Base-by-base conservation (phyloP, 2,888 invertebrate species). In the Leistus spinibarbis region DNA sequence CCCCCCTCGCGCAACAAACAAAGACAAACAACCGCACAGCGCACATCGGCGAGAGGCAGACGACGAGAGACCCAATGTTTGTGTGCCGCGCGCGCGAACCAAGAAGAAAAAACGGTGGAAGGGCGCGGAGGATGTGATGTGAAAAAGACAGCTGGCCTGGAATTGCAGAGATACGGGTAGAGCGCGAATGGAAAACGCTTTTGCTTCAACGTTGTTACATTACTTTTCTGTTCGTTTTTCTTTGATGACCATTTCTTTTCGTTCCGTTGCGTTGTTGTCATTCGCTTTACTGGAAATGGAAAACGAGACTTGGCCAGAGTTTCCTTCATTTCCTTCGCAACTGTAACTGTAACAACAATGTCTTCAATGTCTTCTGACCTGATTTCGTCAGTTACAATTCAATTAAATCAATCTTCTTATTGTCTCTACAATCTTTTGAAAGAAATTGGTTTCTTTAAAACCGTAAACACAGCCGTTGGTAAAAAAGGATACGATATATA, bases 111-210 rank as follows among this genome's bases (percentile, higher is more conserved):
- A 16, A 40, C 16, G 57, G 19, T n/a, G 17, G n/a, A 16, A 16
- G 57, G 7, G 17, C 57, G 16, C 7, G 19, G 57, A 57, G 69
- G 69, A 82, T 79, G 80, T 85, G 85, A 85, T 85, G 85, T 81
- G 85, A 85, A 85, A 81, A 82, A 83, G 84, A 85, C 85, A 85
- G 85, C 85, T 85, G 85, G 81, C 81, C 80, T 79, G 80, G 79
- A 79, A 80, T 81, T 73, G 67, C 67, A 67, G 73, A 73, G 73
- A 73, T 73, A 73, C 73, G 73, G 57, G 72, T 65, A 24, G 5
- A 60, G 64, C 72, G 72, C 72, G 72, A 72, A 72, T 72, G 72
- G 72, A 72, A 72, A 72, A 72, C 65, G 72, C 72, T 72, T 70
- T 65, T 72, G 65, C 71, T 19, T 63, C 63, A 63, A 72, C 64